A percentile compares a stretch with the other conserved stretches of the same genome.
Evolutionary conservation across 2,113 vertebrate genomes (phyloP).

Genomic region (Acrocephalus arundinaceus): DNA sequence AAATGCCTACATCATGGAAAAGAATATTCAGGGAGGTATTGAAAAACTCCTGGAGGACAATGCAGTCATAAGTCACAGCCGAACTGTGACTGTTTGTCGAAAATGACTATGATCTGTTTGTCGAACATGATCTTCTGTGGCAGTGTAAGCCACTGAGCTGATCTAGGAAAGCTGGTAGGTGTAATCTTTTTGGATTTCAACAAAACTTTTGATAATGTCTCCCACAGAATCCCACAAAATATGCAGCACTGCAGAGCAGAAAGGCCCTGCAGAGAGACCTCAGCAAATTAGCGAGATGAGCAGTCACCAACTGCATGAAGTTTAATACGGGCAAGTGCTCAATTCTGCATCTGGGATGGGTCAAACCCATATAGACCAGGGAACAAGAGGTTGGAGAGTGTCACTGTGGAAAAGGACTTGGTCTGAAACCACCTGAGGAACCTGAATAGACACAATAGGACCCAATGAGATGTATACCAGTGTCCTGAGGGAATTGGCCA

Average conservation of each 20-base stretch:
- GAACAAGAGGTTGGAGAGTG: background rate
- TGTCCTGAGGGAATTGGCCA: background rate
- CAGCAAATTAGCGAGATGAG: background rate
- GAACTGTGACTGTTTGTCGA: too few species aligned
- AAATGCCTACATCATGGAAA: background rate
- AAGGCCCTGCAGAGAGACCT: background rate
- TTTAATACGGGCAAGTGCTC: background rate
- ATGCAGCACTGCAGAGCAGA: background rate
- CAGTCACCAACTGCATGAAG: background rate
- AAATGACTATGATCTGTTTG: background rate
- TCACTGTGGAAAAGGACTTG: background rate
- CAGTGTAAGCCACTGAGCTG: background rate
- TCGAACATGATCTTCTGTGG: fast-evolving
- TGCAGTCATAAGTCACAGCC: fast-evolving
- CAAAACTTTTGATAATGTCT: background rate
- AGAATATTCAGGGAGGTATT: background rate
- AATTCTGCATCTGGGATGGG: background rate
- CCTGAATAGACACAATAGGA: too few species aligned
- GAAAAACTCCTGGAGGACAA: background rate
- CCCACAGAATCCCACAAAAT: background rate
- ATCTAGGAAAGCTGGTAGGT: background rate
- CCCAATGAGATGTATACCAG: background rate
- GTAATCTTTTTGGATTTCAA: background rate
- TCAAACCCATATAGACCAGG: background rate
- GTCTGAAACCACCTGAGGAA: background rate